These are phyloP conservation scores for Trichopria drosophilae DNA, from an alignment of 2,888 invertebrate species.

Conservation along the genomic window DNA sequence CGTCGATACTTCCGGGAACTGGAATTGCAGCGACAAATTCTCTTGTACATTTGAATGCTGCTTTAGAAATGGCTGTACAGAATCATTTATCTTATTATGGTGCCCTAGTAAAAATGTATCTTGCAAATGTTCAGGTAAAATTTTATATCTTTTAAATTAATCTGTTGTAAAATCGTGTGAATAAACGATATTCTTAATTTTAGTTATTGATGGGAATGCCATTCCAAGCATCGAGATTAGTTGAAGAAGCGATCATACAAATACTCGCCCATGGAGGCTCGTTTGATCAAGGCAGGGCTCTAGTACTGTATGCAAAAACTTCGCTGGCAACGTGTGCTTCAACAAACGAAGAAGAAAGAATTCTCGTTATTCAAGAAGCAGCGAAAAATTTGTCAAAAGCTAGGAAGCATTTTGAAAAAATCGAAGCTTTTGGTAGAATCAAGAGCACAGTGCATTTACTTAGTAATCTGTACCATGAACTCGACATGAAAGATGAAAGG, in stretches of 20 bases:
- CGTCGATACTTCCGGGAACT: constrained; percentile 63
- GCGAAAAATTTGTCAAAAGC: constrained; percentile 69
- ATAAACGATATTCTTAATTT: constrained; percentile 24
- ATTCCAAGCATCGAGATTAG: constrained; percentile 72
- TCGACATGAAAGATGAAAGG: constrained; percentile 71
- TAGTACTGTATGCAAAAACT: constrained; percentile 78
- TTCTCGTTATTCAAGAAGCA: constrained; percentile 62
- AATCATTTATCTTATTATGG: constrained; percentile 79
- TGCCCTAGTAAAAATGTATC: constrained; percentile 74
- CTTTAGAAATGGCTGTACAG: constrained; percentile 73
- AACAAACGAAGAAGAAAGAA: constrained; percentile 59
- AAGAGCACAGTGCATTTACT: constrained; percentile 74
- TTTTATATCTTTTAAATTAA: background rate
- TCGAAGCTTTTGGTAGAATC: constrained; percentile 76
- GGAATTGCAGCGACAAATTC: constrained; percentile 60
- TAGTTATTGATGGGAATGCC: constrained; percentile 76
- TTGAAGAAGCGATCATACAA: constrained; percentile 71
- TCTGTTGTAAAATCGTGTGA: background rate
- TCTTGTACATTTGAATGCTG: constrained; percentile 67
- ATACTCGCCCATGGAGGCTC: constrained; percentile 80
- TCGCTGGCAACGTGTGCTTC: constrained; percentile 68
- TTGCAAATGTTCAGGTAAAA: constrained; percentile 71
- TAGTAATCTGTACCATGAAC: constrained; percentile 69
- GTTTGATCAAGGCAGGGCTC: constrained; percentile 77
- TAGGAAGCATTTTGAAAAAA: constrained; percentile 70